phyloP scores from a whole-genome alignment of 2,113 vertebrate species.

The Carassius gibelio region DNA sequence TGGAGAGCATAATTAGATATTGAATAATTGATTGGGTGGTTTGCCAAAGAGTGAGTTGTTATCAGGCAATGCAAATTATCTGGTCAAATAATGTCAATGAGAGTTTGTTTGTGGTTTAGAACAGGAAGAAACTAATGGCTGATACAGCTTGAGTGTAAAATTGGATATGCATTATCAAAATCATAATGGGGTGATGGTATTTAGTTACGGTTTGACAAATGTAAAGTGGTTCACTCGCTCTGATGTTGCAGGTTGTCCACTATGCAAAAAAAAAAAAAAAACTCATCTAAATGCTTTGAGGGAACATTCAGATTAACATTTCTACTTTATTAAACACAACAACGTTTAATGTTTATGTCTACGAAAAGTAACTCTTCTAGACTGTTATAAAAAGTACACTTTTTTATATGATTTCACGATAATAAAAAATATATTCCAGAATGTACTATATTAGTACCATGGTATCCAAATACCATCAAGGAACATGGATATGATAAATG shows the following conservation, averaged over 20 bases:
- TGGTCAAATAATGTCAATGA: constrained; percentile 24
- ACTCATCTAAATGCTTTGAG: neutral
- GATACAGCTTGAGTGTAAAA: constrained; percentile 17
- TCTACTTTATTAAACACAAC: neutral
- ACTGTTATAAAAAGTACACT: neutral
- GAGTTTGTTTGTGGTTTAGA: constrained; percentile 27
- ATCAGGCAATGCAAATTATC: constrained; percentile 21
- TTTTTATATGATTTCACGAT: neutral
- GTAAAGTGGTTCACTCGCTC: constrained; percentile 7
- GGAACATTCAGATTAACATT: neutral
- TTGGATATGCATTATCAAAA: constrained; percentile 20
- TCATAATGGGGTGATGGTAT: constrained; percentile 1
- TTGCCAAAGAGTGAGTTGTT: constrained; percentile 16
- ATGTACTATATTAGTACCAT: neutral
- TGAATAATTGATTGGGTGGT: constrained; percentile 18
- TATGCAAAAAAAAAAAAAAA: neutral
- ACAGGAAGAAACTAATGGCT: neutral
- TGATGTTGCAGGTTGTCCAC: neutral
- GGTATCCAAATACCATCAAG: neutral
- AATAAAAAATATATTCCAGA: neutral
- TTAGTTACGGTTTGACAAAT: neutral
- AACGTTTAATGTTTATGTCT: neutral
- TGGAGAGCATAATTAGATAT: constrained; percentile 32
- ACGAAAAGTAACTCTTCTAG: neutral
- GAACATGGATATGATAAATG: neutral